phyloP scores from a whole-genome alignment of 2,888 invertebrate species.

The Ornithoptera alexandrae region DNA sequence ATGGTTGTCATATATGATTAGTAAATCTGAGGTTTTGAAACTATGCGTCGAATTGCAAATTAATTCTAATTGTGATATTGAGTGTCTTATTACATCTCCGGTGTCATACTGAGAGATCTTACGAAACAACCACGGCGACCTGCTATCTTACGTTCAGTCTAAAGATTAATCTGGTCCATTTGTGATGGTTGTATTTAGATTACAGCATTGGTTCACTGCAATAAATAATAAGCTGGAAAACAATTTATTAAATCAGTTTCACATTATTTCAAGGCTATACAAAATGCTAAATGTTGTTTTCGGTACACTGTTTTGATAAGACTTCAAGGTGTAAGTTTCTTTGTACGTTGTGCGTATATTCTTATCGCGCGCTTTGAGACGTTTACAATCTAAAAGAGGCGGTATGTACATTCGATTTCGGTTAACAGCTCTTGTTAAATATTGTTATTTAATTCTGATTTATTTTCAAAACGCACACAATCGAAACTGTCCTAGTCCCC shows the following conservation, averaged over 20 bases:
- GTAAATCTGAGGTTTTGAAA: not conserved
- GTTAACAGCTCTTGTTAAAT: slow-evolving; percentile 2
- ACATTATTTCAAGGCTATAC: slow-evolving; percentile 49
- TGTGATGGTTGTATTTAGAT: not conserved
- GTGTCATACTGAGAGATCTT: not conserved
- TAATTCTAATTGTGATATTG: not conserved
- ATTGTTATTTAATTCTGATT: not conserved
- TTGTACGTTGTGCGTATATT: slow-evolving; percentile 29
- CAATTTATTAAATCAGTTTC: slow-evolving; percentile 35
- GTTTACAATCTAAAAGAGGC: slow-evolving; percentile 11
- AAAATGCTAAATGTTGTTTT: slow-evolving; percentile 57
- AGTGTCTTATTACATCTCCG: not conserved
- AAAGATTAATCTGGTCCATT: not conserved
- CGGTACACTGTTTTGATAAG: slow-evolving; percentile 66
- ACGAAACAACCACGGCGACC: not conserved
- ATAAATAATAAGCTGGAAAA: slow-evolving; percentile 21
- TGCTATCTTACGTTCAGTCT: not conserved
- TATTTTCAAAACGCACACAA: no score
- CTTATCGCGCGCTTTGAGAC: slow-evolving; percentile 30
- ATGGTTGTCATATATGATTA: not conserved
- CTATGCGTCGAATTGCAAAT: not conserved
- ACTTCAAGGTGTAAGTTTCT: slow-evolving; percentile 48
- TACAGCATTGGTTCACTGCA: not conserved
- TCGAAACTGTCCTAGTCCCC: no score
- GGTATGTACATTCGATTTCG: not conserved